phyloP scores from a whole-genome alignment of 2,888 invertebrate species.

The Cheilosia pagana region DNA sequence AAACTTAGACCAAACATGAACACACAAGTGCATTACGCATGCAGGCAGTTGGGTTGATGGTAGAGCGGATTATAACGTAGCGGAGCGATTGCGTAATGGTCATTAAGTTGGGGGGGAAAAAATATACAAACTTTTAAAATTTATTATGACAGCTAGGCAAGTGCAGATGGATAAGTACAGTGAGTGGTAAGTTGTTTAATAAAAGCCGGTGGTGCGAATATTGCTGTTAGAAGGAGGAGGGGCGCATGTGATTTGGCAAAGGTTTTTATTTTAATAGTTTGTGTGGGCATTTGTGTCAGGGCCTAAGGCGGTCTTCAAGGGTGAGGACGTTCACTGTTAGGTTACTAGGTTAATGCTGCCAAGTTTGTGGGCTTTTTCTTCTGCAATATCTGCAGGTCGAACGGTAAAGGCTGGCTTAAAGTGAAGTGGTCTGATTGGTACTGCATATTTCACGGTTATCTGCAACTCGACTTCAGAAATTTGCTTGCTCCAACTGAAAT shows the following conservation, averaged over 20 bases:
- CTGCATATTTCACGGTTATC: too few relatives aligned
- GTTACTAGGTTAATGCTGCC: too few relatives aligned
- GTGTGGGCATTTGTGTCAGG: background rate
- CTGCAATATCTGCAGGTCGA: too few relatives aligned
- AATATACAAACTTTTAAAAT: background rate
- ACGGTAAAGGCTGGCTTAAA: too few relatives aligned
- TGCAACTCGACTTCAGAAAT: too few relatives aligned
- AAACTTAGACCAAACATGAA: slow-evolving; percentile 14
- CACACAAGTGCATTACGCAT: slow-evolving; percentile 44
- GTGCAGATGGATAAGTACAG: slow-evolving; percentile 12
- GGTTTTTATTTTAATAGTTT: background rate
- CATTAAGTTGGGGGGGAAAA: slow-evolving; percentile 26
- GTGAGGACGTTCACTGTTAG: too few relatives aligned
- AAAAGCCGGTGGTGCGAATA: slow-evolving; percentile 10
- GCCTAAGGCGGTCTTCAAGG: too few relatives aligned
- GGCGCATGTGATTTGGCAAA: background rate
- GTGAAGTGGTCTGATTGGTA: too few relatives aligned
- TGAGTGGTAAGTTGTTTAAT: slow-evolving; percentile 29
- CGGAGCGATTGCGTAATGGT: slow-evolving; percentile 50
- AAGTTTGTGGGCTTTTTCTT: too few relatives aligned
- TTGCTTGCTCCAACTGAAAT: too few relatives aligned
- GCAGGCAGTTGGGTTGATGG: slow-evolving; percentile 27
- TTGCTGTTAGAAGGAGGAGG: background rate
- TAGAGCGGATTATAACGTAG: background rate
- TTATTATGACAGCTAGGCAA: slow-evolving; percentile 51